Conservation (phyloP, 1,140 invertebrate genomes). For the Pomacea maculata region DNA sequence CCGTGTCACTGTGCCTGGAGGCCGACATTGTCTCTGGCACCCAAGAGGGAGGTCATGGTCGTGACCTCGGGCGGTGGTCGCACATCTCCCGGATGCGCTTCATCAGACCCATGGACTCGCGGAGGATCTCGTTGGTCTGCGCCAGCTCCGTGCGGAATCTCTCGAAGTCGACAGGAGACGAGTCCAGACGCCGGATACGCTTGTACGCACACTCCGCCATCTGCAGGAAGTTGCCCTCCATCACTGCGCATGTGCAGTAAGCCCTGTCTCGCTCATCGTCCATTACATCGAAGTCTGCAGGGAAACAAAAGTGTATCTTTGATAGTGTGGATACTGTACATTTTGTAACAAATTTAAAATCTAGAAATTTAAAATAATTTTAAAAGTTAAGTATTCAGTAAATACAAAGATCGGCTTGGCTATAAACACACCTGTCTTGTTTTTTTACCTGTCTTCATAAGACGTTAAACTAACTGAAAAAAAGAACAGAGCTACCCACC, state of each 20-base stretch:
- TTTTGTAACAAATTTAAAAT: not conserved
- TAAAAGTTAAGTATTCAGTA: not conserved
- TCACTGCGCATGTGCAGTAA: slow-evolving; percentile 41
- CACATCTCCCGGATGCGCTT: slow-evolving; percentile 41
- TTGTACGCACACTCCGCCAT: slow-evolving; percentile 48
- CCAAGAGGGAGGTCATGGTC: not conserved
- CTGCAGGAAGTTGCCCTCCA: slow-evolving; percentile 44
- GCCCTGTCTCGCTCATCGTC: slow-evolving; percentile 2
- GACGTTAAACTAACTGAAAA: not conserved
- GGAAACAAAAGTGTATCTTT: not conserved
- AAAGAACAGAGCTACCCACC: too few species aligned
- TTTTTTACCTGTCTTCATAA: not conserved
- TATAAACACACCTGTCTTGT: not conserved
- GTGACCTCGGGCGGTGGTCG: slow-evolving; percentile 25
- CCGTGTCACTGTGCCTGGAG: too few species aligned
- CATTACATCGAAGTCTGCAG: not conserved
- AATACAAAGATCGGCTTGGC: not conserved
- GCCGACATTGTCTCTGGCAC: too few species aligned
- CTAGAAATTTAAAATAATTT: too few species aligned
- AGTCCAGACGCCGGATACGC: slow-evolving; percentile 41
- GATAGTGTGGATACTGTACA: not conserved
- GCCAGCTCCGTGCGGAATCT: slow-evolving; percentile 40
- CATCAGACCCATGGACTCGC: slow-evolving; percentile 38
- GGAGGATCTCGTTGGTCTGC: slow-evolving; percentile 42
- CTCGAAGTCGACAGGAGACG: slow-evolving; percentile 37